Base-by-base conservation (phyloP, 2,113 vertebrate genomes). In the Psittacara wagleri region DNA sequence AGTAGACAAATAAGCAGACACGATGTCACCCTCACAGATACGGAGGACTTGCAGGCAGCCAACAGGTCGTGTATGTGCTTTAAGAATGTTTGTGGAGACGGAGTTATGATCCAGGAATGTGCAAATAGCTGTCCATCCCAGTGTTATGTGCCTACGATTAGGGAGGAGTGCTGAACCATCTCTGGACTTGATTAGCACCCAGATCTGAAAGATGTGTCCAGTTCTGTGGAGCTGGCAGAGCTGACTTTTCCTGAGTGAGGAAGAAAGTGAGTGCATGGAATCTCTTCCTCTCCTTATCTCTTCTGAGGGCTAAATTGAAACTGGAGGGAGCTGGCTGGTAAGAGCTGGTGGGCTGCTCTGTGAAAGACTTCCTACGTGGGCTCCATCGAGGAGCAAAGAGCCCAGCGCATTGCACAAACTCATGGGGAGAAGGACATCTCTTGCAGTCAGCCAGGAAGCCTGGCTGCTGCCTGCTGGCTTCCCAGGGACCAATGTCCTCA, bases 11-110 rank as follows among this genome's bases (percentile, higher is more conserved):
- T 88, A 86, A 95, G 95, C 70, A 97, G 96, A 96, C 88, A 83
- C 52, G 12, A 96, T 97, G 83, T 95, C 91, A 93, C 93, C 83
- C 88, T 88, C 79, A 57, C 41, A 95, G 90, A 96, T 93, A 96
- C 66, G 41, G 74, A 95, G 92, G 66, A 59, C 49, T 78, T 85
- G 57, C 61, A 76, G 90, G 72, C 95, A 91, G 90, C 88, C 88
- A 94, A 55, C 27, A 88, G 68, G 81, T 62, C 81, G 8, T 93
- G 78, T 74, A 87, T 93, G 78, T 86, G 78, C 81, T 91, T 91
- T 86, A 92, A 93, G 77, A 94, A 82, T 90, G 82, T 67, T 93
- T 77, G 35, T 82, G 86, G 83, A 94, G 63, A 76, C 13, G 9
- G 82, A 84, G 51, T 74, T 95, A 49, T 3, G 16, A 33, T 88